Conservation (phyloP, 2,888 invertebrate species). For the Brachyopa scutellaris region DNA sequence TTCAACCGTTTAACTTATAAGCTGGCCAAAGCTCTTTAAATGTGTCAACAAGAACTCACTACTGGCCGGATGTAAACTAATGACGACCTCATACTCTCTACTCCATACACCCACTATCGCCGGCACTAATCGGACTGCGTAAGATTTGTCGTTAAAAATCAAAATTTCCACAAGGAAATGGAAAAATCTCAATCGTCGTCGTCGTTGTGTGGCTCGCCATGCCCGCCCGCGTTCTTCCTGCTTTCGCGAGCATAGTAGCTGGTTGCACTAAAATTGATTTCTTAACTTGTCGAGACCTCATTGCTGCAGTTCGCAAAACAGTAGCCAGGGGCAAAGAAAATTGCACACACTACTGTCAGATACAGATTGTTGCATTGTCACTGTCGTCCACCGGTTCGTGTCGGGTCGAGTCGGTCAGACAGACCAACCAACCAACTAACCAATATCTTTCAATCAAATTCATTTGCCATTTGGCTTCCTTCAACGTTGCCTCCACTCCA, state of each 20-base stretch:
- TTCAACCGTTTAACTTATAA: no score
- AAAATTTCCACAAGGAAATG: conserved; percentile 61
- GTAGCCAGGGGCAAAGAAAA: background rate
- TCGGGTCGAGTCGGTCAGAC: conserved; percentile 38
- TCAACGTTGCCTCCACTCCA: conserved; percentile 48
- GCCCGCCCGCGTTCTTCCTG: conserved; percentile 23
- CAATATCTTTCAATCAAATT: conserved; percentile 68
- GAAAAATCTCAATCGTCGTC: conserved; percentile 7
- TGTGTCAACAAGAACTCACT: background rate
- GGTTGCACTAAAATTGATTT: conserved; percentile 29
- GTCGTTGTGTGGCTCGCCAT: background rate
- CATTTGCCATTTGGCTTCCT: conserved; percentile 70
- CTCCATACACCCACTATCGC: conserved; percentile 50
- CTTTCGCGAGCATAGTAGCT: background rate
- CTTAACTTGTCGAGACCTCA: background rate
- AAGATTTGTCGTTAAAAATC: conserved; percentile 52
- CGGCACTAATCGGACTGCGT: conserved; percentile 58
- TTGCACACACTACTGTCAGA: background rate
- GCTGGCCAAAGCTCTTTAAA: no score
- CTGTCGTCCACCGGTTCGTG: conserved; percentile 13
- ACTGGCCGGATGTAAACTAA: conserved; percentile 59
- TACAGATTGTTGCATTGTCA: no score
- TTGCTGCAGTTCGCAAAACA: no score
- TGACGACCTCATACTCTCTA: conserved; percentile 41
- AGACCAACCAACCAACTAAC: background rate